Evolutionary conservation across 1,140 invertebrate species (phyloP).

Genomic region (Neodiprion fabricii): DNA sequence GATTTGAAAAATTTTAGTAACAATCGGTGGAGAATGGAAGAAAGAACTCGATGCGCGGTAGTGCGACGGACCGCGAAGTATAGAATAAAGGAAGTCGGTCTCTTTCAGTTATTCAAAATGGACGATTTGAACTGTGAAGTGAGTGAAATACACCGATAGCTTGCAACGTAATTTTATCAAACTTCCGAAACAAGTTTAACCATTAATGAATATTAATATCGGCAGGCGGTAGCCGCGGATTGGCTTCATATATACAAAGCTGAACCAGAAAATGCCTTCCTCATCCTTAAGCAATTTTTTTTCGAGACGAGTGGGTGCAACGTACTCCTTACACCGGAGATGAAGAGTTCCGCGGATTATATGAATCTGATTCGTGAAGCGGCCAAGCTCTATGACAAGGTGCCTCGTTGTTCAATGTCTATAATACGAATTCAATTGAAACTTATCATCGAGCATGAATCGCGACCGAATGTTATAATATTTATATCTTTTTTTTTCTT

Average conservation of each 20-base stretch:
- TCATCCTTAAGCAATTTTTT: conserved; percentile 98
- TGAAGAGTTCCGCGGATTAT: conserved; percentile 92
- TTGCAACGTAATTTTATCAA: conserved; percentile 16
- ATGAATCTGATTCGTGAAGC: conserved; percentile 96
- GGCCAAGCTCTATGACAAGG: conserved; percentile 99
- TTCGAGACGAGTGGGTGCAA: conserved; percentile 97
- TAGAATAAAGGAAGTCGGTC: conserved; percentile 84
- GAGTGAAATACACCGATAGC: conserved; percentile 39
- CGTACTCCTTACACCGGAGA: conserved; percentile 91
- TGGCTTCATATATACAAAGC: conserved; percentile 98
- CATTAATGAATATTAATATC: conserved; percentile 24
- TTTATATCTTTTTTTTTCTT: conserved; percentile 18
- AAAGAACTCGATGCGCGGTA: conserved; percentile 70
- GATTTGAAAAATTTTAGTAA: too few relatives aligned
- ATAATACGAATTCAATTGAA: conserved; percentile 13
- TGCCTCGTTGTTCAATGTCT: conserved; percentile 41
- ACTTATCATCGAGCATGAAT: conserved; percentile 7
- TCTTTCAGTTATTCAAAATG: conserved; percentile 82
- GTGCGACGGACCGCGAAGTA: conserved; percentile 82
- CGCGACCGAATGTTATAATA: conserved; percentile 5
- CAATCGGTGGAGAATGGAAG: neutral
- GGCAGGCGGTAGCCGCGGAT: conserved; percentile 92
- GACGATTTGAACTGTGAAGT: conserved; percentile 80
- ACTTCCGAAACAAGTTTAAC: conserved; percentile 17
- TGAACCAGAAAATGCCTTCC: conserved; percentile 87